Percentiles rank a stretch among this genome's conserved stretches.
Conservation (phyloP, 1,140 invertebrate genomes). For the Microplitis mediator region DNA sequence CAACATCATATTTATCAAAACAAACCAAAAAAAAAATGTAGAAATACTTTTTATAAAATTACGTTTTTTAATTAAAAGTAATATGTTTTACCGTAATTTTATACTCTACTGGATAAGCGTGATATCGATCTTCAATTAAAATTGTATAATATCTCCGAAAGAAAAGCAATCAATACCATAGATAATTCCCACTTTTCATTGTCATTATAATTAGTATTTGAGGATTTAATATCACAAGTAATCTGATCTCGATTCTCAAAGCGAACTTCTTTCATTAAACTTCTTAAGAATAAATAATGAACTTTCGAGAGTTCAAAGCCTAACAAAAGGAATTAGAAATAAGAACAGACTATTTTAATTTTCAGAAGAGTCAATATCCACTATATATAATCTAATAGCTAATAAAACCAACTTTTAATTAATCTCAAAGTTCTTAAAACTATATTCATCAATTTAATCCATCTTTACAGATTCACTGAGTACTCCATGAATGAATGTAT, state of each 20-base stretch:
- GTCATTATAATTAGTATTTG: constrained; percentile 16
- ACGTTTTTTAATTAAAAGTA: too few relatives aligned
- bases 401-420: too few relatives aligned
- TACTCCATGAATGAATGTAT: too few relatives aligned
- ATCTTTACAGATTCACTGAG: too few relatives aligned
- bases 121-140: too few relatives aligned
- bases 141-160: too few relatives aligned
- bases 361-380: background rate
- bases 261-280: constrained; percentile 44
- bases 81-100: too few relatives aligned
- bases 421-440: too few relatives aligned
- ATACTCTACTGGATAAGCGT: too few relatives aligned
- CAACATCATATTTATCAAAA: background rate
- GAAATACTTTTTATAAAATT: background rate
- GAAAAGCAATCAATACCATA: background rate
- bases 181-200: background rate
- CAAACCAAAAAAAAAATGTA: background rate
- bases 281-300: constrained; percentile 12
- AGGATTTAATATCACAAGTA: background rate
- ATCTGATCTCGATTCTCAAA: background rate
- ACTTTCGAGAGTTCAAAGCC: background rate
- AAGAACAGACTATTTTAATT: background rate
- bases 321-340: background rate
- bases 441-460: too few relatives aligned
- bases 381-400: too few relatives aligned